Conservation (phyloP, 2,113 vertebrate species). For the Rhynchomys soricoides region DNA sequence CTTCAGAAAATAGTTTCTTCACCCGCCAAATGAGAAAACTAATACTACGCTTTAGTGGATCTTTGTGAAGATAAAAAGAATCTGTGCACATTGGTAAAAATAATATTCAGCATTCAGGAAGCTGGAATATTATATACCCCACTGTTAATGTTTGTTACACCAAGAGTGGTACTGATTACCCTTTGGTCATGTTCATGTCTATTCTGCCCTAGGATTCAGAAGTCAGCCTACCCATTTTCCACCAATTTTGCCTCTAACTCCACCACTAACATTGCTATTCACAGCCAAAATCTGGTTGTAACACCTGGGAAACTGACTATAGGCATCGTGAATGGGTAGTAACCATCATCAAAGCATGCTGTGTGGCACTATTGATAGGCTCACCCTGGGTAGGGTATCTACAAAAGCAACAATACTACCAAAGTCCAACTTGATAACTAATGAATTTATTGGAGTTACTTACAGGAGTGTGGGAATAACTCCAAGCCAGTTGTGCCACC, state of each 20-base stretch:
- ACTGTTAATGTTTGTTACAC: background rate
- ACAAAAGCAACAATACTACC: background rate
- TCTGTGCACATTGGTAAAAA: background rate
- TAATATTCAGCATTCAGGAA: background rate
- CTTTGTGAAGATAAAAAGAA: background rate
- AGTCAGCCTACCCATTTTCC: background rate
- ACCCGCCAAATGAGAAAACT: background rate
- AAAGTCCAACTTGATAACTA: background rate
- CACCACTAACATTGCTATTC: background rate
- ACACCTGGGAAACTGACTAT: background rate
- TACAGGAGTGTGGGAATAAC: background rate
- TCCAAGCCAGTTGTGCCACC: background rate
- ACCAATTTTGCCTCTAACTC: background rate
- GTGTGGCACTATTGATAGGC: background rate
- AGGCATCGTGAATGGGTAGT: background rate
- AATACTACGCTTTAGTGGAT: background rate
- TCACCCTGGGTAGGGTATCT: background rate
- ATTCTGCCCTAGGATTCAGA: background rate
- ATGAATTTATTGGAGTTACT: background rate
- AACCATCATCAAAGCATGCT: background rate
- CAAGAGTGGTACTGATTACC: background rate
- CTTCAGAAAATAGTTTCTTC: background rate
- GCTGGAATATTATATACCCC: too few species aligned
- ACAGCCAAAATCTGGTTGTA: background rate
- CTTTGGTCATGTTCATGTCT: too few species aligned